Evolutionary conservation across 2,113 vertebrate genomes (phyloP), one percentile per base, ranked within the genome.

Genomic region (Spermophilus dauricus): DNA sequence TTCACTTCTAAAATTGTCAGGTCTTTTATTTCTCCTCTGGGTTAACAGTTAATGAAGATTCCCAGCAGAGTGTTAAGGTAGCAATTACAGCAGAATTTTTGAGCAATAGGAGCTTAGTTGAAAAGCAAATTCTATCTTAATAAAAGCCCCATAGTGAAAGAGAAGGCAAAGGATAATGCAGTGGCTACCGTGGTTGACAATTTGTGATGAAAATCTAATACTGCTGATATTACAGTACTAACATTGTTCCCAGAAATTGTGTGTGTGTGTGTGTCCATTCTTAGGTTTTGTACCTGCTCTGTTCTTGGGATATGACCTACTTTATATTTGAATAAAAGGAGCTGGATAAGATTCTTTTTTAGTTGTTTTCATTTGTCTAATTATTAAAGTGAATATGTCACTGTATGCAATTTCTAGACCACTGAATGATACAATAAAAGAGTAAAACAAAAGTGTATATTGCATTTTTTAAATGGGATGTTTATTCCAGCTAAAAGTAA

Each of bases 11-110:
- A 93, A 96, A 96, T 30, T 75, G 22, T 89, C 56, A 45, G 82
- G 22, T 70, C 17, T 88, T 95, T 96, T 77, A 88, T 63, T 42
- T 93, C 42, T 96, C 83, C 63, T 92, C 65, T 92, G 63, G n/a
- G 69, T 95, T 97, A 95, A 72, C 39, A 91, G 69, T 89, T 97
- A 97, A 97, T 96, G 89, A 92, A 96, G 89, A 93, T 84, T 92
- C 32, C 73, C 75, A 89, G 42, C 48, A 92, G 73, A 93, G 70
- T 84, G 63, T 56, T 95, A 91, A 94, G 69, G 86, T 39, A 91
- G 73, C 39, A 96, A 96, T 97, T 96, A 93, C 24, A 93, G 91
- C 16, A 76, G 20, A 90, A 82, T 67, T 80, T 97, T 94, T 91
- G 6, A 97, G 48, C 82, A 89, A 51, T 20, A 84, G 92, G 83